Evolutionary conservation across 1,140 invertebrate species (phyloP).

Genomic region (Leguminivora glycinivorella): DNA sequence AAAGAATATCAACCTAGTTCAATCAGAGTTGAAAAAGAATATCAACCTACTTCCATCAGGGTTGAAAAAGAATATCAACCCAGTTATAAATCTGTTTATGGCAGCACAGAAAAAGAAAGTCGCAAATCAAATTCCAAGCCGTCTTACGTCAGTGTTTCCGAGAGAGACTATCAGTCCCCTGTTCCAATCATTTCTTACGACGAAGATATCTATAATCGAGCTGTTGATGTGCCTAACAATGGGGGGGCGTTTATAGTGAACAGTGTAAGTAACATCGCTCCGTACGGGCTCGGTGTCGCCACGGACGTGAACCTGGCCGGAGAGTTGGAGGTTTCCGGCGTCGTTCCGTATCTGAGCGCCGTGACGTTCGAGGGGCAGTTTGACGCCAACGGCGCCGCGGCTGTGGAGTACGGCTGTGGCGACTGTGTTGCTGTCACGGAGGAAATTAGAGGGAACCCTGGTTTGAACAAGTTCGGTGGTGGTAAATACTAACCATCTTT

Average conservation of each 20-base stretch:
- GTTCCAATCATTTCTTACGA: not conserved
- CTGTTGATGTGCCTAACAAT: not conserved
- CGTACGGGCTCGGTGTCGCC: conserved; percentile 2
- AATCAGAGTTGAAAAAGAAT: not conserved
- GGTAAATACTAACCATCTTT: not conserved
- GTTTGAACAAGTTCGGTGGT: not conserved
- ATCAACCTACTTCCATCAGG: not conserved
- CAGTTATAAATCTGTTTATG: not conserved
- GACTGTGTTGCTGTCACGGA: conserved; percentile 4
- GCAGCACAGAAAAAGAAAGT: not conserved
- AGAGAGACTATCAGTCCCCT: not conserved
- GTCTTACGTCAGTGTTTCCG: not conserved
- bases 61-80: not conserved
- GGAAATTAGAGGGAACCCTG: not conserved
- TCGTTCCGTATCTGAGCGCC: conserved; percentile 6
- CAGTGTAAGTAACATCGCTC: conserved; percentile 10
- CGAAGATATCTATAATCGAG: not conserved
- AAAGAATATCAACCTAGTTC: no score
- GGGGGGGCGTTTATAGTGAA: not conserved
- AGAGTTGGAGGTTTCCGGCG: not conserved
- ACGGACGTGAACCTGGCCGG: not conserved
- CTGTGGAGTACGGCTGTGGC: conserved; percentile 18
- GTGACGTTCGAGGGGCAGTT: conserved; percentile 15
- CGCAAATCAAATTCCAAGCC: not conserved
- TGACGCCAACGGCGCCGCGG: not conserved